Evolutionary conservation across 2,888 invertebrate genomes (phyloP), one percentile per base, ranked within the genome.

Genomic region (Drosophila flavopinicola): DNA sequence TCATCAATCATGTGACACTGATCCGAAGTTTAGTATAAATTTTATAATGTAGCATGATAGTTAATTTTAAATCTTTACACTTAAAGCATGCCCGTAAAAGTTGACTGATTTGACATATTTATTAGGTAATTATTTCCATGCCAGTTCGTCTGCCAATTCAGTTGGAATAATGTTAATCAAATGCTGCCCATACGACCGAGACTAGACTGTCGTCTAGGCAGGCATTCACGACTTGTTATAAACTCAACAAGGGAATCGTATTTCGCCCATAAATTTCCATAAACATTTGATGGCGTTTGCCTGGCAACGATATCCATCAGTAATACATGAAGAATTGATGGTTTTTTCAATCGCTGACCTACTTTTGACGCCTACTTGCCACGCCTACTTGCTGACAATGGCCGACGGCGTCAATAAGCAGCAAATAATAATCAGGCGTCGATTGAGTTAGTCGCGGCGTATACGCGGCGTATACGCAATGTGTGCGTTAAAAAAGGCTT

Each of bases 311-410:
- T 59, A 57, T 48, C 39, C 66, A 67, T 73, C 56, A 44, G 44
- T 52, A 53, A 66, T 73, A 53, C 33, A 15, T 33, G 39, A 48
- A 49, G 59, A 49, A 72, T 70, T 61, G 72, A 76, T 82, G 83
- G 66, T 54, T 69, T 77, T 66, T 68, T 59, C 76, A 85, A 83
- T 79, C 66, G 72, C 56, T 82, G 85, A 85, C 82, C 83, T 85
- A 85, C 69, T 83, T 82, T 70, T 51, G 32, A 38, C 42, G 49
- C n/a, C 52, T 17, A 7, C 29, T 20, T 11, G 10, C 27, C 6
- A 3, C n/a, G 1, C 15, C 6, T 6, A 4, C 3, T 3, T 29
- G 7, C 27, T 2, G 9, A 3, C 6, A 37, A 37, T 13, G 35
- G 13, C 6, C 24, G 9, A 3, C 32, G 44, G 56, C 41, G 24